Evolutionary conservation across 2,113 vertebrate genomes (phyloP), one percentile per base, ranked within the genome.

Genomic region (zebrafish (Danio rerio)): DNA sequence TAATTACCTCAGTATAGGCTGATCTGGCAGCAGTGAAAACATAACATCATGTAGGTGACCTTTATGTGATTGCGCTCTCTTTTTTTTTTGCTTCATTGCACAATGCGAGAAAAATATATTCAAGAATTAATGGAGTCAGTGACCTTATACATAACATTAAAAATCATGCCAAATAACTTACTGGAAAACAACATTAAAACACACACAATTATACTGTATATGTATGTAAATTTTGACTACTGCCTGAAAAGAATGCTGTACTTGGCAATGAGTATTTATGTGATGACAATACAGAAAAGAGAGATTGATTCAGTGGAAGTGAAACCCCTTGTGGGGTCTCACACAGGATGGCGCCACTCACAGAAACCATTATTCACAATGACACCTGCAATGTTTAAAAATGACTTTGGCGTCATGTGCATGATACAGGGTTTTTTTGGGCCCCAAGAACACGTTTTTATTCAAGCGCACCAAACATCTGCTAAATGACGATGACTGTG

Each of bases 231-330:
- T 2, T 42, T 21, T 56, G 52, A 73, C 20, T 42, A 43, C 50
- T 6, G 71, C 49, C 66, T 58, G 55, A 12, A 45, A 31, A 42
- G 21, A 42, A 74, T 59, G 59, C 3, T 21, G 78, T 53, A 73
- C n/a, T n/a, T n/a, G 47, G 12, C n/a, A 1, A 7, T 21, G 20
- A 58, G 21, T 56, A 75, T 59, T 80, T 80, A 70, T 21, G 40
- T n/a, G 53, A 47, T n/a, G 62, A 42, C 63, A 80, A 66, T 20
- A 18, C 53, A 18, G 65, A 58, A 8, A 68, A 62, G 31, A 84
- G 65, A 85, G 50, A 73, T 68, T 21, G 7, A 45, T 69, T 62
- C 66, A 40, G n/a, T 80, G 71, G 53, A 83, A 86, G 47, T 83
- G 68, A 69, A 45, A 45, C 63, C 62, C 47, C 74, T 74, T 62